These are phyloP conservation scores for Zosterops hypoxanthus DNA, from an alignment of 2,113 vertebrate genomes.

Conservation along the genomic window DNA sequence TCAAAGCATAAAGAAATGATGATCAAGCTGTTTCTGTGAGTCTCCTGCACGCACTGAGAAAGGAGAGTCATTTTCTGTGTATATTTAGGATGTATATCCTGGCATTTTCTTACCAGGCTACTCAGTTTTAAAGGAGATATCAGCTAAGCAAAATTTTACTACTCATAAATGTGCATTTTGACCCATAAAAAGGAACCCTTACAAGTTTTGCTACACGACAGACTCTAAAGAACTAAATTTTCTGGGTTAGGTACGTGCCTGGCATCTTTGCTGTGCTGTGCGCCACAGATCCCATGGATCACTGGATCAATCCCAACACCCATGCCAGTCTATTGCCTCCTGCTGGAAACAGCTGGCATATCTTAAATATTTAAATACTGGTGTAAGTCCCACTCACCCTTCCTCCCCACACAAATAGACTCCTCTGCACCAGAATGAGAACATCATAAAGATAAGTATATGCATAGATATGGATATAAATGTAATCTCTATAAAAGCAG, in stretches of 20 bases:
- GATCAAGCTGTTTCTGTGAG: accelerated
- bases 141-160: not conserved
- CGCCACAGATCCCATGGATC: not conserved
- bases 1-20: not conserved
- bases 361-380: not conserved
- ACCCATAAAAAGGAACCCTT: not conserved
- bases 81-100: not conserved
- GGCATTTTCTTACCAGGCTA: not conserved
- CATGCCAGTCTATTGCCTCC: not conserved
- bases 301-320: not conserved
- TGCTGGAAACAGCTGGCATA: not conserved
- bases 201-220: not conserved
- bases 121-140: not conserved
- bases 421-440: not conserved
- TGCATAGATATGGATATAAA: not conserved
- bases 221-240: not conserved
- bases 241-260: not conserved
- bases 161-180: not conserved
- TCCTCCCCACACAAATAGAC: not conserved
- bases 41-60: not conserved
- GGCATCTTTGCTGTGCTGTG: not conserved
- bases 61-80: not conserved
- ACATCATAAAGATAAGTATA: not conserved
- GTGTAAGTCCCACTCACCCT: not conserved
- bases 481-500: not conserved